Conservation (phyloP, 2,888 invertebrate genomes). For the Apodemia mormo region DNA sequence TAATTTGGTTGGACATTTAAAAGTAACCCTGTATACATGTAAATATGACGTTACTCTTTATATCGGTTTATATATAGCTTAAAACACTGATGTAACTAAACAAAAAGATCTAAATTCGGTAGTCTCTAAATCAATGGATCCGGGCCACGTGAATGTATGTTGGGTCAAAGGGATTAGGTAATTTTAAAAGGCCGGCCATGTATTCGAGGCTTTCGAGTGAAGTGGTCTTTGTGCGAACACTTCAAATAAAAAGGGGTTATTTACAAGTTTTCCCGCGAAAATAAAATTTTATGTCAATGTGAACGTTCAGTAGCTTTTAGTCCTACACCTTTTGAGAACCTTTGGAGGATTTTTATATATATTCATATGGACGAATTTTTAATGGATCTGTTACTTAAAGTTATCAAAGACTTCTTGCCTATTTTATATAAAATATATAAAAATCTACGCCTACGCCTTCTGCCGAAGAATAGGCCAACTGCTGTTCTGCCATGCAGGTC, state of each 20-base stretch:
- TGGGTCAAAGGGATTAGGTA: conserved; percentile 23
- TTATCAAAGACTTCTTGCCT: no score
- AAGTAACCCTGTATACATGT: no score
- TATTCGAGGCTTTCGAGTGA: conserved; percentile 16
- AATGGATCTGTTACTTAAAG: no score
- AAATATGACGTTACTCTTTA: no score
- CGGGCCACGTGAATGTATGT: background rate
- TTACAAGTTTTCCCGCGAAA: conserved; percentile 11
- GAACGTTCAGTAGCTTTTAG: conserved; percentile 12
- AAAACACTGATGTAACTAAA: background rate
- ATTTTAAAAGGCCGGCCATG: conserved; percentile 23
- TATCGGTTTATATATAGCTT: no score
- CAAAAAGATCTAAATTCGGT: background rate
- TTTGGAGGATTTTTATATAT: background rate
- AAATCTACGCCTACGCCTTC: no score
- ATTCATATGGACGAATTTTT: no score
- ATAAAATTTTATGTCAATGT: conserved; percentile 8
- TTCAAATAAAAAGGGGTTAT: conserved; percentile 17
- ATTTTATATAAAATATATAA: no score
- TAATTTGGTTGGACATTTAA: no score
- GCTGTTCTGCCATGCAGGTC: no score
- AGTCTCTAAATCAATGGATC: conserved; percentile 6
- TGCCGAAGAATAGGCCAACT: no score
- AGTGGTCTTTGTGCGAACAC: conserved; percentile 11
- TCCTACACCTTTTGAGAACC: background rate